These are phyloP conservation scores for Rhaphigaster nebulosa DNA, from an alignment of 2,888 invertebrate species.

Conservation along the genomic window DNA sequence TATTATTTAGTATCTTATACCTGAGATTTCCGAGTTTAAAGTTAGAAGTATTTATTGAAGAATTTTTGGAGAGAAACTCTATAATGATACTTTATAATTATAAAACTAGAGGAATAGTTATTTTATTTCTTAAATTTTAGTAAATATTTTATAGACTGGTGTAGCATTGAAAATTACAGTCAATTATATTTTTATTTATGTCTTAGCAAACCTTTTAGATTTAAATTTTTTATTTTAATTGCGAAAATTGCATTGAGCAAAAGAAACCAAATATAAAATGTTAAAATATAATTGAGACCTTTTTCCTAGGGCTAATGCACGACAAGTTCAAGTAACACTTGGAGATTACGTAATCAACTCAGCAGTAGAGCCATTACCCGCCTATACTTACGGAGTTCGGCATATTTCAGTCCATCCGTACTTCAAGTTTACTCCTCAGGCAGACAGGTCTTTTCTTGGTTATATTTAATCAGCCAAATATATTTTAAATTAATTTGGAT, in stretches of 20 bases:
- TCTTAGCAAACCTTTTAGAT: too few species aligned
- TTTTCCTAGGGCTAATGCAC: conserved; percentile 80
- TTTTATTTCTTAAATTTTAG: not conserved
- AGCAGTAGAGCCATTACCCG: conserved; percentile 90
- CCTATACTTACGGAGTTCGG: conserved; percentile 92
- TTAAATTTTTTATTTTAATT: not conserved
- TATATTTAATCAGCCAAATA: not conserved
- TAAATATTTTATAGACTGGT: not conserved
- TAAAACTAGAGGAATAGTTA: not conserved
- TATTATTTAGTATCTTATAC: too few species aligned
- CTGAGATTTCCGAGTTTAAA: not conserved
- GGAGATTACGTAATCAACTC: conserved; percentile 96
- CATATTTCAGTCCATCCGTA: conserved; percentile 92
- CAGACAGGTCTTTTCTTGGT: conserved; percentile 67
- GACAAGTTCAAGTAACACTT: conserved; percentile 91
- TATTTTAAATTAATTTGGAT: not conserved
- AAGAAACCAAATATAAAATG: not conserved
- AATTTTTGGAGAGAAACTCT: not conserved
- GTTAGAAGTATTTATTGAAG: not conserved
- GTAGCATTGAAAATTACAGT: not conserved
- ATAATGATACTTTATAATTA: not conserved
- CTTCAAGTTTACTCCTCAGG: conserved; percentile 89
- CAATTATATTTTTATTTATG: not conserved
- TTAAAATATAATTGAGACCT: not conserved
- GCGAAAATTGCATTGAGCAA: not conserved